These are phyloP conservation scores for Pocillopora damicornis DNA, from an alignment of 64 coral and sea anemone genomes.

Conservation along the genomic window DNA sequence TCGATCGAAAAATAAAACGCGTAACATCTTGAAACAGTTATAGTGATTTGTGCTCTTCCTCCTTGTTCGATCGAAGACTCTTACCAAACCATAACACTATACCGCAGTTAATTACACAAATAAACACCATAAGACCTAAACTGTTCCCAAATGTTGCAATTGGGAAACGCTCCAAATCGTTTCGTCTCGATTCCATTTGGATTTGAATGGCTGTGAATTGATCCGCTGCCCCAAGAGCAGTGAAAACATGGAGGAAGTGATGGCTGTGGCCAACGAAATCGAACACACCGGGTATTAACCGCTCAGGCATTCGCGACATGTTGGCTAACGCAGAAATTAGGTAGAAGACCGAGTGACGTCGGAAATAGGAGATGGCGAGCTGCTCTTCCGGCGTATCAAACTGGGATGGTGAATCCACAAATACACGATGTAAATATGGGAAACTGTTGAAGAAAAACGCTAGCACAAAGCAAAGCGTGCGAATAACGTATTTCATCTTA, in stretches of 20 bases:
- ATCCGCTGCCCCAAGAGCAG: constrained; percentile 69
- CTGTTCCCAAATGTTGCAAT: constrained; percentile 63
- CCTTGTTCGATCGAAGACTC: constrained; percentile 71
- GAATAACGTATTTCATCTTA: constrained; percentile 71
- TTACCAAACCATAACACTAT: constrained; percentile 76
- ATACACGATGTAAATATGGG: constrained; percentile 62
- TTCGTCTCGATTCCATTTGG: constrained; percentile 65
- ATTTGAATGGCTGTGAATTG: constrained; percentile 76
- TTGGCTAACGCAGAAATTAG: constrained; percentile 72
- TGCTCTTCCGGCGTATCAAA: background rate
- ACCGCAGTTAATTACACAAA: constrained; percentile 41
- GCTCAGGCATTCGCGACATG: constrained; percentile 74
- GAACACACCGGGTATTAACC: constrained; percentile 74
- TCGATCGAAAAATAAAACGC: background rate
- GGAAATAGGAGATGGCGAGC: constrained; percentile 57
- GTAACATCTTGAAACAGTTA: background rate
- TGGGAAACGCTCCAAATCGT: constrained; percentile 36
- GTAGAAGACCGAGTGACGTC: constrained; percentile 68
- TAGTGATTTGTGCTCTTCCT: constrained; percentile 75
- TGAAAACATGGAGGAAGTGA: constrained; percentile 87
- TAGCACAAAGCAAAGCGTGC: constrained; percentile 72
- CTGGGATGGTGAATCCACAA: constrained; percentile 3
- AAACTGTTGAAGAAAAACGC: constrained; percentile 80
- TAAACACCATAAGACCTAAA: constrained; percentile 66
- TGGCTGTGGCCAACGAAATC: constrained; percentile 88